These are phyloP conservation scores for Calypte anna DNA, from an alignment of 2,113 vertebrate genomes.

Conservation along the genomic window DNA sequence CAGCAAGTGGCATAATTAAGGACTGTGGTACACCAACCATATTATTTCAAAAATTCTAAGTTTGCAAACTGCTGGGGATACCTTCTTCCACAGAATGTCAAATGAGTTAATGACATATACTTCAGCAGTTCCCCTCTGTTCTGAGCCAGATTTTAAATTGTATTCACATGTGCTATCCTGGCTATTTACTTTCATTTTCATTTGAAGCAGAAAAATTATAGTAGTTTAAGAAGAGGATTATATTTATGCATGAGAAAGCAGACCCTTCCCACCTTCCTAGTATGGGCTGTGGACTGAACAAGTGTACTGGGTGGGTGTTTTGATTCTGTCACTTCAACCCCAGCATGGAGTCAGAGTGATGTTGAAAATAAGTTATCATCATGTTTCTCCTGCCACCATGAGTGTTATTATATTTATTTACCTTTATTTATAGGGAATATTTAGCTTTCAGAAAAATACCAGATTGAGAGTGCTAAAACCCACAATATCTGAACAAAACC, in stretches of 20 bases:
- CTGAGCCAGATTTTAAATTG: neutral
- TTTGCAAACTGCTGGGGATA: neutral
- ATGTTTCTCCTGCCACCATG: neutral
- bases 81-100: neutral
- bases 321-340: neutral
- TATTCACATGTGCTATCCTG: neutral
- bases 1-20: neutral
- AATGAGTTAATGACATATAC: neutral
- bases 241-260: neutral
- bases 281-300: neutral
- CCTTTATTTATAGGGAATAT: neutral
- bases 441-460: neutral
- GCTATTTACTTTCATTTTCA: neutral
- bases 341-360: neutral
- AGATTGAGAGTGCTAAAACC: neutral
- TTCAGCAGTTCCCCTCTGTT: neutral
- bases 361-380: neutral
- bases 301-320: neutral
- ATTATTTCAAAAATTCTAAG: neutral
- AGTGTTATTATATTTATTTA: neutral
- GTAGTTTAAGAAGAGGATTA: neutral
- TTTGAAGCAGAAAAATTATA: neutral
- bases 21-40: neutral
- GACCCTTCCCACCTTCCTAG: neutral
- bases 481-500: neutral